Percentiles rank a stretch among this genome's conserved stretches.
Evolutionary conservation across 1,140 invertebrate species (phyloP).

Genomic region (Solenopsis invicta): DNA sequence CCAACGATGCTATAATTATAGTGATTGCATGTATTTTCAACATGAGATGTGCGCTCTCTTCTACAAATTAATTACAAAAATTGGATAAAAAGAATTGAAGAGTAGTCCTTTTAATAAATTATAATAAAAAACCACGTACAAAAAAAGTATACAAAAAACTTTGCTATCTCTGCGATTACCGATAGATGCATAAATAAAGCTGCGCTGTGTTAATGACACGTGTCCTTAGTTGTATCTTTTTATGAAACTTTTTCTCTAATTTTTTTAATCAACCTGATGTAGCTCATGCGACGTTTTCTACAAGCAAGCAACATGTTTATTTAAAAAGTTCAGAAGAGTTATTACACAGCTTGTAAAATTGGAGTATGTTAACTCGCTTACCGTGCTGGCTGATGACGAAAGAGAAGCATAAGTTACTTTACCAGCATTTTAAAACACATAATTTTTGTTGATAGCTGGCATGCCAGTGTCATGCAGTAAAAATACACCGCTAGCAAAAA

Average conservation of each 20-base stretch:
- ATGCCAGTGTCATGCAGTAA: not conserved
- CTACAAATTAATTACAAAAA: not conserved
- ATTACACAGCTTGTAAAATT: not conserved
- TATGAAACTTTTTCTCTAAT: not conserved
- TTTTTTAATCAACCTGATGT: too few relatives aligned
- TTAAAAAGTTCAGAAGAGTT: conserved; percentile 5
- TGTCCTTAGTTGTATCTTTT: not conserved
- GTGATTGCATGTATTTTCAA: conserved; percentile 18
- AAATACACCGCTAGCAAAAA: not conserved
- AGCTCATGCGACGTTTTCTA: not conserved
- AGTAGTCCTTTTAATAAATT: not conserved
- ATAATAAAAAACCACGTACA: not conserved
- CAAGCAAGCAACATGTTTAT: not conserved
- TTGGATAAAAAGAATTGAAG: not conserved
- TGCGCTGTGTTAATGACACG: not conserved
- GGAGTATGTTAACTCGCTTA: conserved; percentile 13
- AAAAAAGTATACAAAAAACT: too few relatives aligned
- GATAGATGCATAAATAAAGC: not conserved
- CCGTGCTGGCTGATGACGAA: not conserved
- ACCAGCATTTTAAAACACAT: conserved; percentile 14
- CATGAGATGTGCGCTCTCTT: not conserved
- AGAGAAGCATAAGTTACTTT: conserved; percentile 10
- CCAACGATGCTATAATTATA: conserved; percentile 38
- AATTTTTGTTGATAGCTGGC: not conserved
- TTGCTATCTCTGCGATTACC: not conserved